A percentile compares a stretch with the other conserved stretches of the same genome.
Evolutionary conservation across 2,888 invertebrate genomes (phyloP).

Genomic region (Pollenia angustigena): DNA sequence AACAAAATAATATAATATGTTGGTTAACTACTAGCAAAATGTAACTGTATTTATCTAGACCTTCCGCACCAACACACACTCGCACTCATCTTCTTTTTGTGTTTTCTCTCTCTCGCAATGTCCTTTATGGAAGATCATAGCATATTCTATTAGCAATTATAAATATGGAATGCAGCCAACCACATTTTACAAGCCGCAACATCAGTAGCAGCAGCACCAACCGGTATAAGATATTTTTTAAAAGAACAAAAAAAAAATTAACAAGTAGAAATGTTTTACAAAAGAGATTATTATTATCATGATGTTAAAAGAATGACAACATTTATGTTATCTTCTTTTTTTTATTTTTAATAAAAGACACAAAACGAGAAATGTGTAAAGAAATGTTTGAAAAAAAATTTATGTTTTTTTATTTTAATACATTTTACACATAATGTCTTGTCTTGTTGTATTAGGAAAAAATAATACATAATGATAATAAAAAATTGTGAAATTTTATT

Average conservation of each 20-base stretch:
- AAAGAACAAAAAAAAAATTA: slow-evolving; percentile 21
- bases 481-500: background rate
- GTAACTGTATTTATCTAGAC: slow-evolving; percentile 26
- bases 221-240: background rate
- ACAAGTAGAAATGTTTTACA: slow-evolving; percentile 31
- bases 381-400: slow-evolving; percentile 3
- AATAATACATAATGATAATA: background rate
- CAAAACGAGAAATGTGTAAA: background rate
- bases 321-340: slow-evolving; percentile 29
- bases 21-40: slow-evolving; percentile 22
- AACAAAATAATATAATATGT: slow-evolving; percentile 56
- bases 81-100: background rate
- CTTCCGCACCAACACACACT: background rate
- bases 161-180: slow-evolving; percentile 76
- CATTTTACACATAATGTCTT: slow-evolving; percentile 35
- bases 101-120: slow-evolving; percentile 2
- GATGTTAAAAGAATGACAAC: slow-evolving; percentile 57
- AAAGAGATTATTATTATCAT: slow-evolving; percentile 61
- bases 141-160: slow-evolving; percentile 83
- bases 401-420: background rate
- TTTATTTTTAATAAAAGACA: slow-evolving; percentile 11
- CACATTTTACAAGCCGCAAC: slow-evolving; percentile 42
- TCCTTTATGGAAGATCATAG: slow-evolving; percentile 72
- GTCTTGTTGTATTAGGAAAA: background rate
- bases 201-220: background rate